phyloP scores from a whole-genome alignment of 2,888 invertebrate species.

The Philopedon plagiatum region DNA sequence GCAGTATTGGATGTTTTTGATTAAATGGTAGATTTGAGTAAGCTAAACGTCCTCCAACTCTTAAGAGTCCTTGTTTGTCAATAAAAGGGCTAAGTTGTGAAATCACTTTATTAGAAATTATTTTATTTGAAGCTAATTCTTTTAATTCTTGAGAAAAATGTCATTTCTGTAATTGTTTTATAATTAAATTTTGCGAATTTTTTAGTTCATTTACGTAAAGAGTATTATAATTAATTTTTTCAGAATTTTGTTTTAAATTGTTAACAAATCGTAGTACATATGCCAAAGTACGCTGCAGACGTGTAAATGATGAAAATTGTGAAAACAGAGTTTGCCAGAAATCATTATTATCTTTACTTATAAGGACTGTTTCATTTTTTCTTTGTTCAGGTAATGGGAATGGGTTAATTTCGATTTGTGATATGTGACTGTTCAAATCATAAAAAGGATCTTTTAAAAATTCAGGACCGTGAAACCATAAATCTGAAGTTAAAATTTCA shows the following conservation, averaged over 20 bases:
- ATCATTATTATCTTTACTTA: not conserved
- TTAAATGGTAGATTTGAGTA: constrained; percentile 32
- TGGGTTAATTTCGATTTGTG: not conserved
- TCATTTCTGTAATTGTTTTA: not conserved
- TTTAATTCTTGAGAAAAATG: constrained; percentile 20
- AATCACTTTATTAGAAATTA: too few relatives aligned
- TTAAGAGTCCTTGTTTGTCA: constrained; percentile 4
- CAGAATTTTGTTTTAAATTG: not conserved
- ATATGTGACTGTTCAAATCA: not conserved
- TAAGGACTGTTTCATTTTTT: not conserved
- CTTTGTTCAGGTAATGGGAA: not conserved
- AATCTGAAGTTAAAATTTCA: not conserved
- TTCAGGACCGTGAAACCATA: constrained; percentile 19
- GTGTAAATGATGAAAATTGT: constrained; percentile 7
- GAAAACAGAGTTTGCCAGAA: not conserved
- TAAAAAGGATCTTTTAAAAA: not conserved
- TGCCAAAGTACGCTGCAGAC: constrained; percentile 12
- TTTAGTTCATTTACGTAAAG: constrained; percentile 26
- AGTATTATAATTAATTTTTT: not conserved
- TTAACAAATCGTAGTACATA: constrained; percentile 8
- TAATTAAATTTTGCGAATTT: not conserved
- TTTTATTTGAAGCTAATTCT: constrained; percentile 9
- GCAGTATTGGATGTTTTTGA: constrained; percentile 42
- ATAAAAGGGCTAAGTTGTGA: too few relatives aligned
- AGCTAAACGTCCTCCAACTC: constrained; percentile 45